These are phyloP conservation scores for Mastacembelus armatus DNA, from an alignment of 2,797 vertebrate genomes.

Conservation along the genomic window DNA sequence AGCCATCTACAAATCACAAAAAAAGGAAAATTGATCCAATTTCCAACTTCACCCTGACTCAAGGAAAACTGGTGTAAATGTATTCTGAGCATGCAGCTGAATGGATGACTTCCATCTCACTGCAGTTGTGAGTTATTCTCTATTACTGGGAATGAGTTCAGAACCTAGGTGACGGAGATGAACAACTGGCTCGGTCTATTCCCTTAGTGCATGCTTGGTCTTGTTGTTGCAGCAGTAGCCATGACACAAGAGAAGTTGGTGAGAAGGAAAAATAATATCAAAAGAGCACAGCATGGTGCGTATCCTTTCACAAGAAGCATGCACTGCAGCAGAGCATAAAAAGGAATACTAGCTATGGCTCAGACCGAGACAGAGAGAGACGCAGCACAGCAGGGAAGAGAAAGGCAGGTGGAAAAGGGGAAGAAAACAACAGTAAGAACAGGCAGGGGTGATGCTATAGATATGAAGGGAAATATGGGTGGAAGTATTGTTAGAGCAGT, in stretches of 20 bases:
- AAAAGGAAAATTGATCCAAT: conserved; percentile 46
- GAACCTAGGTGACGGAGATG: conserved; percentile 68
- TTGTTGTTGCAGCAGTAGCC: conserved; percentile 70
- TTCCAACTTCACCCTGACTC: conserved; percentile 20
- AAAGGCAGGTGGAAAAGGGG: conserved; percentile 63
- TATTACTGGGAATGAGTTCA: conserved; percentile 62
- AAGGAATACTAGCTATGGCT: conserved; percentile 62
- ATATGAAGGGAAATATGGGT: conserved; percentile 58
- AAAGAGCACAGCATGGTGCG: conserved; percentile 77
- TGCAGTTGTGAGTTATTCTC: conserved; percentile 52
- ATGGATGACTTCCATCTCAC: conserved; percentile 58
- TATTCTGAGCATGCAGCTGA: conserved; percentile 64
- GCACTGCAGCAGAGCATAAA: conserved; percentile 71
- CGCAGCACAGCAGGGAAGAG: conserved; percentile 62
- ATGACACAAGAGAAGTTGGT: conserved; percentile 71
- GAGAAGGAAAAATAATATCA: conserved; percentile 79
- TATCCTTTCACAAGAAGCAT: conserved; percentile 78
- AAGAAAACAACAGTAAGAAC: conserved; percentile 63
- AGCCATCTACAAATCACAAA: conserved; percentile 27
- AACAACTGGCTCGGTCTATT: conserved; percentile 67
- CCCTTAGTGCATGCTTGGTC: conserved; percentile 63
- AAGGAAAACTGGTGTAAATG: conserved; percentile 45
- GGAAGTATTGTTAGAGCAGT: conserved; percentile 50
- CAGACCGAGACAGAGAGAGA: conserved; percentile 62
- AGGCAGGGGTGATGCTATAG: conserved; percentile 46